Evolutionary conservation across 2,888 invertebrate species (phyloP).

Genomic region (Falcaria lacertinaria): DNA sequence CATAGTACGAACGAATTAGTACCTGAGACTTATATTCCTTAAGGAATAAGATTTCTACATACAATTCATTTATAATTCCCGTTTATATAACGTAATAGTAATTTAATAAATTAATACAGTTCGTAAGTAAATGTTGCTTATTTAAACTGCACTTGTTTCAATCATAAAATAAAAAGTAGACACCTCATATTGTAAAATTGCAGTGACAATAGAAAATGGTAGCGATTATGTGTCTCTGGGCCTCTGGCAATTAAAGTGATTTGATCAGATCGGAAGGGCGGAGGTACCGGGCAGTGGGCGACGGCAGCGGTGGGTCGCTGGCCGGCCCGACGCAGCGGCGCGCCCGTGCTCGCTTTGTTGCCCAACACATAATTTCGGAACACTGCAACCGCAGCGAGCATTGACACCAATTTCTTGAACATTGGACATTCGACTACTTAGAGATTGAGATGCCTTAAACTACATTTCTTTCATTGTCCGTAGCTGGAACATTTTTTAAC

Average conservation of each 20-base stretch:
- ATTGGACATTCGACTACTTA: constrained; percentile 47
- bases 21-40: too few relatives aligned
- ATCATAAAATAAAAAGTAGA: too few relatives aligned
- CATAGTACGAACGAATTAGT: too few relatives aligned
- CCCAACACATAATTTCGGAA: constrained; percentile 74
- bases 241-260: constrained; percentile 54
- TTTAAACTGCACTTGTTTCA: too few relatives aligned
- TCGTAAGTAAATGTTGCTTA: too few relatives aligned
- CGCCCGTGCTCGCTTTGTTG: constrained; percentile 46
- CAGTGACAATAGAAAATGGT: not conserved
- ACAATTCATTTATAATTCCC: too few relatives aligned
- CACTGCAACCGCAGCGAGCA: constrained; percentile 77
- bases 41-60: too few relatives aligned
- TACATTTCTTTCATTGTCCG: constrained; percentile 1
- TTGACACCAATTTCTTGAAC: constrained; percentile 74
- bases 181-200: not conserved
- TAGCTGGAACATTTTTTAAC: too few relatives aligned
- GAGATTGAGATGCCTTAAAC: constrained; percentile 38
- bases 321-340: constrained; percentile 31
- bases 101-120: too few relatives aligned
- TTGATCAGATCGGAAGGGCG: constrained; percentile 60
- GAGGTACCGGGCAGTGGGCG: constrained; percentile 30
- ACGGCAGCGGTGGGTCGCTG: constrained; percentile 46
- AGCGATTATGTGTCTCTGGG: constrained; percentile 4
- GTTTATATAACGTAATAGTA: too few relatives aligned